Base-by-base conservation (phyloP, 2,113 vertebrate genomes). In the Thalassarche chlororhynchos region DNA sequence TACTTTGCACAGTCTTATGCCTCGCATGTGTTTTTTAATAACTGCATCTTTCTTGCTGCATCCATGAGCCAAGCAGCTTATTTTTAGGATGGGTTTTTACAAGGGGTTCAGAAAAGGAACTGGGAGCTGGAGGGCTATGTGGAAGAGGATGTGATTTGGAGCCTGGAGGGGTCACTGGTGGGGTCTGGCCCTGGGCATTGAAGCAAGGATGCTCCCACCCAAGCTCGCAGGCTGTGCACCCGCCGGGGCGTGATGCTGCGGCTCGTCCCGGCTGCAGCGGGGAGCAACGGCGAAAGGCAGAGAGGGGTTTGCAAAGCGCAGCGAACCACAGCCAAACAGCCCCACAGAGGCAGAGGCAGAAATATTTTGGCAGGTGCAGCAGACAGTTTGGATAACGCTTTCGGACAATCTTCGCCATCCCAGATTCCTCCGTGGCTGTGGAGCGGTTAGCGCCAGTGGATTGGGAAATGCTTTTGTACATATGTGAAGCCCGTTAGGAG, bases 201-300 rank as follows among this genome's bases (percentile, higher is more conserved):
- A 32, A 81, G 47, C 29, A 60, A 61, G 55, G 8, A 32, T 92
- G 75, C 34, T 90, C 17, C 46, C 36, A 26, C 12, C 23, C 11
- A 4, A 34, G 46, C 40, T n/a, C 26, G 17, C n/a, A 65, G 60
- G 10, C 72, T 68, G 52, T 7, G 26, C 24, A 3, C 47, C 17
- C 0, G 0, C 1, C 2, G 5, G 1, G 17, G 28, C 0, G 0
- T 1, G 5, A 36, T 62, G 58, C 38, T 40, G 34, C 0, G 0
- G 46, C 46, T 72, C 6, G 0, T 21, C 46, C 71, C 5, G 5
- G 26, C 75, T 49, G 38, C 1, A 4, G n/a, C 5, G 6, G 28
- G 19, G 9, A 64, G 62, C 0, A 0, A 42, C 1, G 4, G 13
- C 1, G 3, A 42, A 55, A 47, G 49, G 26, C 54, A 57, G 23